phyloP scores from a whole-genome alignment of 2,113 vertebrate genomes.

The Zapornia atra region DNA sequence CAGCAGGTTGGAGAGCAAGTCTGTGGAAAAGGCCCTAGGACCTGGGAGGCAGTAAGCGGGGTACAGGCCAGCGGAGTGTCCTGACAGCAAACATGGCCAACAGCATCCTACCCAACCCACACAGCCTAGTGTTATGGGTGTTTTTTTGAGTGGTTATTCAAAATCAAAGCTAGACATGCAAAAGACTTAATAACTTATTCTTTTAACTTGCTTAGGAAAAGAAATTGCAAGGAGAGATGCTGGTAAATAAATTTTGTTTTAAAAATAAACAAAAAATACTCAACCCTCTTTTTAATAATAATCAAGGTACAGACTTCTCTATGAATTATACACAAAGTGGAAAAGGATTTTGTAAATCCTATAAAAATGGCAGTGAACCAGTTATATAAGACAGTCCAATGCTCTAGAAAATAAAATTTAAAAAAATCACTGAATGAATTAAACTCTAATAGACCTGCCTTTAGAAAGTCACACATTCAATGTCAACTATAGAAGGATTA shows the following conservation, averaged over 20 bases:
- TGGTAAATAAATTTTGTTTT: not conserved
- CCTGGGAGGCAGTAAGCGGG: not conserved
- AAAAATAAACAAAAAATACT: not conserved
- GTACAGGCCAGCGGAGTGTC: accelerated
- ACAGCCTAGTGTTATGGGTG: not conserved
- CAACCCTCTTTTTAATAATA: not conserved
- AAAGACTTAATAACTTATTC: not conserved
- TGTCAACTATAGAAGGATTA: slow-evolving; percentile 66
- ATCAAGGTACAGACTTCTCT: not conserved
- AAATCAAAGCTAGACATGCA: not conserved
- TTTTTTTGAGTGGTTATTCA: not conserved
- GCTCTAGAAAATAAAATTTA: slow-evolving; percentile 16
- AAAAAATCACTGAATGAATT: slow-evolving; percentile 47
- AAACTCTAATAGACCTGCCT: slow-evolving; percentile 49
- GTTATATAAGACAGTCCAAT: slow-evolving; percentile 44
- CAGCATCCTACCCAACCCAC: not conserved
- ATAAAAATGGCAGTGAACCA: slow-evolving; percentile 10
- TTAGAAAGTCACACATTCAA: slow-evolving; percentile 65
- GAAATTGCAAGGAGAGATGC: not conserved
- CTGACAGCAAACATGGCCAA: not conserved
- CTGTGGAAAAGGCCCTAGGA: not conserved
- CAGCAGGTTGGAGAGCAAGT: not conserved
- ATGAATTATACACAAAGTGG: not conserved
- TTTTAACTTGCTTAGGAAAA: not conserved
- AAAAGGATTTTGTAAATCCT: slow-evolving; percentile 37